Evolutionary conservation across 2,113 vertebrate genomes (phyloP).

Genomic region (Colinus virginianus): DNA sequence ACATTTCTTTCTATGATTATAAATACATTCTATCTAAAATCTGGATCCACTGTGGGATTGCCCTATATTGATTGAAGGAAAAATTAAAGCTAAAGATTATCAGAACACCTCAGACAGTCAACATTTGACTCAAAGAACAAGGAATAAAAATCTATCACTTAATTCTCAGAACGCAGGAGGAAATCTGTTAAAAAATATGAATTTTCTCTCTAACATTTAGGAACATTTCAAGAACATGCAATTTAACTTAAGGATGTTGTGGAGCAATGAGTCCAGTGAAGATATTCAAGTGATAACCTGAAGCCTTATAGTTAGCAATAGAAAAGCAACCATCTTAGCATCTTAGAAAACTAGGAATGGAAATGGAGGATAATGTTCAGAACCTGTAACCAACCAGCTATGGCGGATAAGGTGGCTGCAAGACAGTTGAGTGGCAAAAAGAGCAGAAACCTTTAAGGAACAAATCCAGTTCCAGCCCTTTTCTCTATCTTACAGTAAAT

Average conservation of each 20-base stretch:
- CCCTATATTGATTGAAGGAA: neutral
- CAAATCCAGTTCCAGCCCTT: neutral
- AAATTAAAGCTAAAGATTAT: neutral
- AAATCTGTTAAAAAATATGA: neutral
- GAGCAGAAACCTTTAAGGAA: neutral
- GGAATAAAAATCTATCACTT: neutral
- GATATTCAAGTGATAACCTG: accelerated
- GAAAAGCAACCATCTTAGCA: neutral
- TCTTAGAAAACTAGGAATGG: neutral
- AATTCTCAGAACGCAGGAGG: neutral
- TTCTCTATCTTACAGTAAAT: neutral
- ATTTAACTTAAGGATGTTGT: neutral
- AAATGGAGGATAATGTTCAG: neutral
- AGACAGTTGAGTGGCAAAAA: neutral
- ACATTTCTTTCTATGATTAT: neutral
- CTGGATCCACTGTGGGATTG: neutral
- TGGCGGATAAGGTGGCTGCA: neutral
- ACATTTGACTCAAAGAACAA: neutral
- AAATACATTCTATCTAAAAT: neutral
- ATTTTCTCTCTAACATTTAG: neutral
- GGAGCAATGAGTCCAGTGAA: neutral
- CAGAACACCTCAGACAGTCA: neutral
- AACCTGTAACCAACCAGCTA: neutral
- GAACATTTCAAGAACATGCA: neutral
- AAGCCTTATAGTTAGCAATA: neutral